Evolutionary conservation across 1,140 invertebrate species (phyloP).

Genomic region (Cepaea nemoralis): DNA sequence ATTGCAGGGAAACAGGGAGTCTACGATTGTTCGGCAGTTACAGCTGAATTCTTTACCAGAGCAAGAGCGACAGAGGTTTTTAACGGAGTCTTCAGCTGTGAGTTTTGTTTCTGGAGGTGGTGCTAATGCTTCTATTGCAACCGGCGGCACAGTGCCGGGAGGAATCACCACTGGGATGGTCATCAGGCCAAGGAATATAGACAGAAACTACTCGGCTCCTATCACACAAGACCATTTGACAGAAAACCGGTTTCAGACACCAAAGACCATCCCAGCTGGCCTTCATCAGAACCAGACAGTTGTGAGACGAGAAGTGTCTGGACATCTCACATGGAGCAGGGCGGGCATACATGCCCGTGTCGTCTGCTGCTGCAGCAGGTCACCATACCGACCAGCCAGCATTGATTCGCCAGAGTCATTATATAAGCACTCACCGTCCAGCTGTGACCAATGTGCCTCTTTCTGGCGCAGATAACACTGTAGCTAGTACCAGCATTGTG

Average conservation of each 20-base stretch:
- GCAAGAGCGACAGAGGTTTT: constrained; percentile 39
- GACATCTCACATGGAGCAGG: constrained; percentile 15
- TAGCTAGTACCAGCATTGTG: neutral
- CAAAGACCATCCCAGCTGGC: neutral
- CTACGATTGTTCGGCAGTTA: constrained; percentile 37
- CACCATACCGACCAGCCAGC: neutral
- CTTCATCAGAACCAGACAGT: constrained; percentile 22
- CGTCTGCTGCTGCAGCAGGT: neutral
- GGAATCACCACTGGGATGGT: neutral
- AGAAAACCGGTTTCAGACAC: constrained; percentile 16
- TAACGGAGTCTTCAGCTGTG: constrained; percentile 4
- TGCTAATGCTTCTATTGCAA: neutral
- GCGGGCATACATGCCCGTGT: neutral
- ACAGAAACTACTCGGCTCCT: neutral
- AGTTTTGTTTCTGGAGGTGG: neutral
- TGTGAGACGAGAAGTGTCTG: neutral
- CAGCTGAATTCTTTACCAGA: constrained; percentile 32
- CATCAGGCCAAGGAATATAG: constrained; percentile 1
- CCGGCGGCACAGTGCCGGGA: neutral
- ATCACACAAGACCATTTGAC: neutral
- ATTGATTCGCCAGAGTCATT: neutral
- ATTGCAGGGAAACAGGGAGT: constrained; percentile 23
- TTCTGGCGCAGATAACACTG: neutral
- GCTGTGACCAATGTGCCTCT: neutral
- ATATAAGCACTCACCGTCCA: neutral